A percentile compares a stretch with the other conserved stretches of the same genome.
phyloP scores from a whole-genome alignment of 1,140 invertebrate genomes.

The Idris sp. region DNA sequence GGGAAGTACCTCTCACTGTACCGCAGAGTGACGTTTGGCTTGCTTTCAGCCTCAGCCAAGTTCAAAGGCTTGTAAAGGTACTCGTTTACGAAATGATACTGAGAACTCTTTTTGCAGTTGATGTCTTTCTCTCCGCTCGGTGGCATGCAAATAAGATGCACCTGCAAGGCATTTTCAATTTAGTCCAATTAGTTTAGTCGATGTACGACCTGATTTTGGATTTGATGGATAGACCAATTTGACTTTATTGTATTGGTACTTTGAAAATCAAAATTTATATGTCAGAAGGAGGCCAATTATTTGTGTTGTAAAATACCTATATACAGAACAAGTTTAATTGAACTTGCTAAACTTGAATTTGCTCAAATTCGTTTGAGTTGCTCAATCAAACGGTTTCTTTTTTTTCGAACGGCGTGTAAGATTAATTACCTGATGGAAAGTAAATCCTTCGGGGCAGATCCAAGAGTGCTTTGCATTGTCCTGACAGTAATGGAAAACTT shows the following conservation, averaged over 20 bases:
- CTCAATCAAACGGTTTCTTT: constrained; percentile 41
- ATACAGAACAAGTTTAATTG: constrained; percentile 15
- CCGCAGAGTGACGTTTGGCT: constrained; percentile 88
- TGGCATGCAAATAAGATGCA: constrained; percentile 95
- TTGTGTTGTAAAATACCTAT: background rate
- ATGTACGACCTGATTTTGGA: too few relatives aligned
- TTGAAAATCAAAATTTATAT: constrained; percentile 3
- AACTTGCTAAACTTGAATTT: constrained; percentile 28
- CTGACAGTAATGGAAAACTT: constrained; percentile 96
- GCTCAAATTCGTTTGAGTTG: constrained; percentile 35
- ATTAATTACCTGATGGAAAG: constrained; percentile 89
- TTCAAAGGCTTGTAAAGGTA: constrained; percentile 94
- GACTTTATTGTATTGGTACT: too few relatives aligned
- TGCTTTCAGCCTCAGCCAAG: constrained; percentile 86
- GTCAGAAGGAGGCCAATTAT: constrained; percentile 27
- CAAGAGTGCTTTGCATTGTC: constrained; percentile 93
- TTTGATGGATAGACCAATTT: too few relatives aligned
- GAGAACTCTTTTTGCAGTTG: constrained; percentile 91
- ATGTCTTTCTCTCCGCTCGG: constrained; percentile 87
- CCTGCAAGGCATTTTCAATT: too few relatives aligned
- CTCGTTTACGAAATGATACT: constrained; percentile 95
- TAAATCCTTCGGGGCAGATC: constrained; percentile 94
- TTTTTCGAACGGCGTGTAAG: constrained; percentile 29
- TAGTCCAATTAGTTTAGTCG: too few relatives aligned
- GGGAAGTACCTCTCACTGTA: constrained; percentile 93